These are phyloP conservation scores for Babyrousa celebensis DNA, from an alignment of 2,797 vertebrate species.

Conservation along the genomic window DNA sequence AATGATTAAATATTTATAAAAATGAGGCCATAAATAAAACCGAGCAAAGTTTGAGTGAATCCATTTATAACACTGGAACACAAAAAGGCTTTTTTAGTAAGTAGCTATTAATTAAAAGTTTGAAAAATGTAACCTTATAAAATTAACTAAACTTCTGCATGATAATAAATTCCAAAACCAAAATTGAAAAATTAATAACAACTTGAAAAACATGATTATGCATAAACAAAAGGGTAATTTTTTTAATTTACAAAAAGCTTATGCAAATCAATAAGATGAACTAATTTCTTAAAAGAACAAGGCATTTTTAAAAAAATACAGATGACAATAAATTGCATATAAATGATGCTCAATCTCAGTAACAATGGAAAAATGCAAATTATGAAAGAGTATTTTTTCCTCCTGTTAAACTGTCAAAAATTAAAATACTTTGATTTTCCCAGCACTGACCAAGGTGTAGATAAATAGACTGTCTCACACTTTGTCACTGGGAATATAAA, in stretches of 20 bases:
- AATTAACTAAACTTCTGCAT: not conserved
- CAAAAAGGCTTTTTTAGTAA: not conserved
- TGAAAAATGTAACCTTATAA: not conserved
- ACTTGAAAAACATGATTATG: not conserved
- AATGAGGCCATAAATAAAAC: not conserved
- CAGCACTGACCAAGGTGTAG: not conserved
- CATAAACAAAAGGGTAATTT: slow-evolving; percentile 9
- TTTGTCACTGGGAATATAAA: not conserved
- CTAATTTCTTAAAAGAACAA: slow-evolving; percentile 9
- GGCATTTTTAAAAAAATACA: slow-evolving; percentile 10
- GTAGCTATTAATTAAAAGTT: not conserved
- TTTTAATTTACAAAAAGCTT: slow-evolving; percentile 55
- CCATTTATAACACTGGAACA: not conserved
- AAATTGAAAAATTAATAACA: slow-evolving; percentile 14
- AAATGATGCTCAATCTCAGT: not conserved
- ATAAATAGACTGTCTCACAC: not conserved
- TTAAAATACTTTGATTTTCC: slow-evolving; percentile 48
- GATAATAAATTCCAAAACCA: not conserved
- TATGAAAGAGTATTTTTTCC: not conserved
- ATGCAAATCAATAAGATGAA: not conserved
- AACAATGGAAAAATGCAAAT: slow-evolving; percentile 52
- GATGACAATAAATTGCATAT: not conserved
- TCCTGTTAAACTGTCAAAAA: slow-evolving; percentile 28
- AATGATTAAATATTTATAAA: not conserved
- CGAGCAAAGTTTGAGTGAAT: not conserved